These are phyloP conservation scores for Lerista edwardsae DNA, from an alignment of 2,797 vertebrate species.

Conservation along the genomic window DNA sequence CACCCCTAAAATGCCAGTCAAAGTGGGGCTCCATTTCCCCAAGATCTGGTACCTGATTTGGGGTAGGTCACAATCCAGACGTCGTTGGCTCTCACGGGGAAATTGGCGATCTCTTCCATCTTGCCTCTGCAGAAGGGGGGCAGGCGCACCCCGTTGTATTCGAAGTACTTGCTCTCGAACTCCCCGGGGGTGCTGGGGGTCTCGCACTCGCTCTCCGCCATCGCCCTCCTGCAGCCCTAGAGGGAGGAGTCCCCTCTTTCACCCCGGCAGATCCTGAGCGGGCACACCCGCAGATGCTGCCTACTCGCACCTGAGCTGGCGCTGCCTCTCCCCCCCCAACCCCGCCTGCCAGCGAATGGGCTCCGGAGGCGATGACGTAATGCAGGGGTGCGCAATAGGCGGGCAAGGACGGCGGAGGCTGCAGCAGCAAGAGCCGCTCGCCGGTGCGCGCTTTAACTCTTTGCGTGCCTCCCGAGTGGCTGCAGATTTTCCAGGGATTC, in stretches of 20 bases:
- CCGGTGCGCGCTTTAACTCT: constrained; percentile 9
- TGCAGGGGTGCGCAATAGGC: constrained; percentile 38
- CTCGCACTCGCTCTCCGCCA: constrained; percentile 96
- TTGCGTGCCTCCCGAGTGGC: too few species aligned
- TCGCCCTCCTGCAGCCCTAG: constrained; percentile 58
- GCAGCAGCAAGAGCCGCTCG: background rate
- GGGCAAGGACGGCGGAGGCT: background rate
- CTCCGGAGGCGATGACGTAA: constrained; percentile 77
- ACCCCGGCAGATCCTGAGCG: too few species aligned
- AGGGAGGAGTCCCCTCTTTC: too few species aligned
- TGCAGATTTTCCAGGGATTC: too few species aligned
- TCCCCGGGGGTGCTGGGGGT: constrained; percentile 96
- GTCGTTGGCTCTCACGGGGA: constrained; percentile 93
- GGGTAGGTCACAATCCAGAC: constrained; percentile 98
- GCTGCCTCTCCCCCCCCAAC: background rate
- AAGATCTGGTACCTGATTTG: constrained; percentile 87
- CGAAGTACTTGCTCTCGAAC: constrained; percentile 98
- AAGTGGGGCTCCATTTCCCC: background rate
- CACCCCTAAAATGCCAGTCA: background rate
- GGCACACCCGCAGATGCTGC: background rate
- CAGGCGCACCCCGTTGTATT: constrained; percentile 94
- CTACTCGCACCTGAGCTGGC: too few species aligned
- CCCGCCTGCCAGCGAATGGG: constrained; percentile 69
- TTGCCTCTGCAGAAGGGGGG: constrained; percentile 98
- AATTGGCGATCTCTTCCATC: constrained; percentile 96